Percentiles rank a stretch among this genome's conserved stretches.
Conservation (phyloP, 2,113 vertebrate species). For the Hassar affinis region DNA sequence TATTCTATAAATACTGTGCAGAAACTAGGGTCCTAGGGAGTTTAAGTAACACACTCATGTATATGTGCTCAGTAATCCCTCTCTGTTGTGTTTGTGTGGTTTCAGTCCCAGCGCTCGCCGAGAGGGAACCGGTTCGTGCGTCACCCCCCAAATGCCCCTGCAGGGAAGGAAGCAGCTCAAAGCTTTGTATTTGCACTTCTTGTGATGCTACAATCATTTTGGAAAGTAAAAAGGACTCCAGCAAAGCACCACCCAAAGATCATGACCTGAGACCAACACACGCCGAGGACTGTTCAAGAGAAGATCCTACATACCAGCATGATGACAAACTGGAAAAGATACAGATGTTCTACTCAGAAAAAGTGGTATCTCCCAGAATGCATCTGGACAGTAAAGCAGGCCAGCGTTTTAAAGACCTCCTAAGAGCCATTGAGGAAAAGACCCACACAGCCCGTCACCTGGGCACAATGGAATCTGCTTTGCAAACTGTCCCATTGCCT, state of each 20-base stretch:
- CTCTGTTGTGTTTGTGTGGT: constrained; percentile 34
- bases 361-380: constrained; percentile 57
- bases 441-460: constrained; percentile 54
- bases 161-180: constrained; percentile 47
- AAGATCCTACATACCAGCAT: constrained; percentile 55
- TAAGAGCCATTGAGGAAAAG: constrained; percentile 60
- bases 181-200: constrained; percentile 64
- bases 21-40: background rate
- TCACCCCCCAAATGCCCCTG: constrained; percentile 67
- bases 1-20: background rate
- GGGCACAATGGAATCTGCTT: constrained; percentile 54
- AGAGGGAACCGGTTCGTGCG: constrained; percentile 64
- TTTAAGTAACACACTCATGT: background rate
- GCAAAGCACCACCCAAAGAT: constrained; percentile 43
- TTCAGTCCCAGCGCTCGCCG: constrained; percentile 74
- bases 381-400: constrained; percentile 60
- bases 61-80: background rate
- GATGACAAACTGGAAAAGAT: constrained; percentile 68
- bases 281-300: constrained; percentile 53
- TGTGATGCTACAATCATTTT: constrained; percentile 62
- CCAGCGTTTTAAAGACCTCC: constrained; percentile 63
- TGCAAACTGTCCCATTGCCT: constrained; percentile 64
- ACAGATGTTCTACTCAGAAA: constrained; percentile 65
- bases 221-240: constrained; percentile 61
- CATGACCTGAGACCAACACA: constrained; percentile 59